These are phyloP conservation scores for Paraescarpia echinospica DNA, from an alignment of 1,140 invertebrate genomes.

Conservation along the genomic window DNA sequence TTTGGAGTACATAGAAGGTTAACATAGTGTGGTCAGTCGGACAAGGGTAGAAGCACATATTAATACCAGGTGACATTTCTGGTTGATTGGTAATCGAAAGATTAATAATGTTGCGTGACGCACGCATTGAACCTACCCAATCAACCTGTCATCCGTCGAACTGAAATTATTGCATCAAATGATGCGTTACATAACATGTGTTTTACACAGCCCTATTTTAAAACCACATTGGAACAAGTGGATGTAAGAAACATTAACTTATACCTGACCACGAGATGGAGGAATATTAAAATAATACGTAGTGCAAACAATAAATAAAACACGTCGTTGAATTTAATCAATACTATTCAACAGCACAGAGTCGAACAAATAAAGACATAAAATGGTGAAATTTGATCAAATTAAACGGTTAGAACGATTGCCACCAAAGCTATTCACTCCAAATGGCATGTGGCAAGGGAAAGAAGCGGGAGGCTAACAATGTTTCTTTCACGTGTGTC, in stretches of 20 bases:
- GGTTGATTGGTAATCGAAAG: background rate
- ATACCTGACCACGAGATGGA: background rate
- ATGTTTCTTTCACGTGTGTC: no score
- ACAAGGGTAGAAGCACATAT: background rate
- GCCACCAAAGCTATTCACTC: no score
- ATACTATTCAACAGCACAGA: no score
- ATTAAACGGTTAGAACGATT: no score
- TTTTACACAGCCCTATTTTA: background rate
- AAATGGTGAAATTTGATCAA: no score
- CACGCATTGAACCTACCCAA: background rate
- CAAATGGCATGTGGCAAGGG: no score
- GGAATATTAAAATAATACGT: background rate
- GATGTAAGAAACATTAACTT: background rate
- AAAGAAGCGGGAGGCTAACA: no score
- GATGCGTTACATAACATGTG: background rate
- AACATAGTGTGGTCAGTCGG: background rate
- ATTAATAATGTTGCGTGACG: background rate
- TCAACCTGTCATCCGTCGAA: background rate
- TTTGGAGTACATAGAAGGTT: background rate
- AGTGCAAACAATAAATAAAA: no score
- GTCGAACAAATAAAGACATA: no score
- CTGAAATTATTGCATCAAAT: background rate
- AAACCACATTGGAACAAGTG: background rate
- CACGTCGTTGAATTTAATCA: background rate
- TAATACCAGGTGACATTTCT: background rate